Percentiles rank a stretch among this genome's conserved stretches.
These are phyloP conservation scores for Gasterosteus aculeatus DNA, from an alignment of 2,113 vertebrate species.

Conservation along the genomic window DNA sequence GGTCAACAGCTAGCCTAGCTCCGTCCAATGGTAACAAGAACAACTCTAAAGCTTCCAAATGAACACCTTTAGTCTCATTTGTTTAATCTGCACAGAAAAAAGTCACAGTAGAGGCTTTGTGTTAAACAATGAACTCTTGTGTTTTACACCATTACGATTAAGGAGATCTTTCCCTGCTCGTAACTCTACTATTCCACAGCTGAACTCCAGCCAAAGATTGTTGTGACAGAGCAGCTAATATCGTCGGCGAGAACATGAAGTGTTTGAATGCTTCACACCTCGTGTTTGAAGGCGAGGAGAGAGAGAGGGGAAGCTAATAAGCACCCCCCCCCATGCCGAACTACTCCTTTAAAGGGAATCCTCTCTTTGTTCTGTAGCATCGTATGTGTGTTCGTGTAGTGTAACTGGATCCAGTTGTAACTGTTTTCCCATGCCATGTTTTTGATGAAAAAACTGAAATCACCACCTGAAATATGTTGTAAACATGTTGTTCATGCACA, in stretches of 20 bases:
- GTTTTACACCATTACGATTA: background rate
- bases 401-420: slow-evolving; percentile 5
- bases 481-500: background rate
- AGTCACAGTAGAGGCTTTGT: too few species aligned
- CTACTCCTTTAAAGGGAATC: background rate
- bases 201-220: too few species aligned
- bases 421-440: slow-evolving; percentile 12
- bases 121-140: background rate
- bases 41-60: background rate
- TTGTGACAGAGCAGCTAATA: background rate
- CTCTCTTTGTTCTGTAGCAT: slow-evolving; percentile 14
- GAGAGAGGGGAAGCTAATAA: background rate
- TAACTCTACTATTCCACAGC: too few species aligned
- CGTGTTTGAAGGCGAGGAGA: too few species aligned
- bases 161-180: too few species aligned
- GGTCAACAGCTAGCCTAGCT: background rate
- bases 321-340: background rate
- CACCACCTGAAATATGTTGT: background rate
- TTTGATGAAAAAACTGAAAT: slow-evolving; percentile 5
- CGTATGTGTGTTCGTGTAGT: background rate
- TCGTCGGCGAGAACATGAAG: background rate
- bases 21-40: background rate
- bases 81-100: background rate
- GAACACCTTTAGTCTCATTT: background rate
- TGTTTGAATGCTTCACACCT: too few species aligned